These are phyloP conservation scores for Amblyopsis rosae DNA, from an alignment of 2,113 vertebrate genomes.

Conservation along the genomic window DNA sequence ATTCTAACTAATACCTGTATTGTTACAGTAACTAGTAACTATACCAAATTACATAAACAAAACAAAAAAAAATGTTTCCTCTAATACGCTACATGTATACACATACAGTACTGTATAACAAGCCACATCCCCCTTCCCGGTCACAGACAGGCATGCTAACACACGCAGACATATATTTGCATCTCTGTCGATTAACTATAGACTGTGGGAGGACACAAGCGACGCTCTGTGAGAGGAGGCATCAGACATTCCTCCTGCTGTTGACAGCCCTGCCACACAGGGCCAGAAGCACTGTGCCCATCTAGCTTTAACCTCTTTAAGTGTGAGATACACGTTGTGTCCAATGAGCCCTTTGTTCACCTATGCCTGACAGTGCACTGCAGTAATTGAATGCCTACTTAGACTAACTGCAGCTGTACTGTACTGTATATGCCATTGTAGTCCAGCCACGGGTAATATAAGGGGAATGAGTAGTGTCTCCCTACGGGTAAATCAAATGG, in stretches of 20 bases:
- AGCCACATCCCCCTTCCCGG: too few relatives aligned
- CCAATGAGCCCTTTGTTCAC: slow-evolving; percentile 33
- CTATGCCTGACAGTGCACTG: slow-evolving; percentile 1
- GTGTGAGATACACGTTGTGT: slow-evolving; percentile 30
- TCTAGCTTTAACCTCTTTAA: background rate
- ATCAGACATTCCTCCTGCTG: slow-evolving; percentile 49
- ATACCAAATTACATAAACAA: too few relatives aligned
- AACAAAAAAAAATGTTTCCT: too few relatives aligned
- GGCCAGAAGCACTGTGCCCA: background rate
- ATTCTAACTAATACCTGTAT: too few relatives aligned
- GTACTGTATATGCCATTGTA: background rate
- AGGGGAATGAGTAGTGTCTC: background rate
- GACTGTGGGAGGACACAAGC: slow-evolving; percentile 57
- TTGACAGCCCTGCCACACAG: slow-evolving; percentile 8
- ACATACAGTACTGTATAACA: too few relatives aligned
- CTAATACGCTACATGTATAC: too few relatives aligned
- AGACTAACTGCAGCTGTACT: slow-evolving; percentile 4
- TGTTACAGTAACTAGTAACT: too few relatives aligned
- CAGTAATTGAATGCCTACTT: slow-evolving; percentile 16
- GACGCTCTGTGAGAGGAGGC: slow-evolving; percentile 48
- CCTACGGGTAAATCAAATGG: slow-evolving; percentile 49
- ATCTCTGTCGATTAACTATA: slow-evolving; percentile 31
- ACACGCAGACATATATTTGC: slow-evolving; percentile 8
- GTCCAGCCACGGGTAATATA: slow-evolving; percentile 20
- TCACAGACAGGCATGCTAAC: too few relatives aligned